Base-by-base conservation (phyloP, 2,888 invertebrate species). In the Tenthredo mesomela region DNA sequence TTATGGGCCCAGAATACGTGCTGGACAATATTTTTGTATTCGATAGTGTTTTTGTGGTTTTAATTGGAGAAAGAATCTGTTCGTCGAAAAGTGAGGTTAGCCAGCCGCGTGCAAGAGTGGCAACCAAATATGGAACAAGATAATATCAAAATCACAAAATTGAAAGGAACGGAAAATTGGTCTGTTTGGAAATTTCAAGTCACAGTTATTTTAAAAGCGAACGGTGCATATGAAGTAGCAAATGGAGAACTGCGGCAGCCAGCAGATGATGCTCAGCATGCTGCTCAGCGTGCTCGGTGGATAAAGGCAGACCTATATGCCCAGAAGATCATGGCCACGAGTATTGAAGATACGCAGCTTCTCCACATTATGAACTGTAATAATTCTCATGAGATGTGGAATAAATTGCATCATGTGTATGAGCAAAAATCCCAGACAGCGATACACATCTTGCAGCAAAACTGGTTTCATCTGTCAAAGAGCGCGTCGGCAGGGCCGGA, bases 311-410 rank as follows among this genome's bases (percentile, higher is more conserved):
- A 87, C 84, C 70, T 77, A 4, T 80, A 77, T 37, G 86, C 86
- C n/a, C 84, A 87, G 80, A 85, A 71, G 73, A 80, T 86, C n/a
- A 86, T 86, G 7, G 82, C 58, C 0, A 85, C 84, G 3, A 37
- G 86, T 18, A 37, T 86, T 15, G 84, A 75, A 12, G 67, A 71
- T 15, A 84, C 43, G 15, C 37, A 50, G 47, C 10, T 86, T 10
- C 58, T 84, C 9, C 87, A 86, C 54, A 50, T 87, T 15, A 43
- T 86, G 80, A 87, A 87, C 87, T 88, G 88, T 50, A 25, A 84
- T 21, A 86, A 67, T 21, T 75, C 88, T 5, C 77, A 86, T 9
- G 73, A 88, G 83, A 89, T 89, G 88, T 89, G 87, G 87, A 50
- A 47, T 6, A 87, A 86, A 85, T 80, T 89, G 25, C 77, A 84